Evolutionary conservation across 2,888 invertebrate genomes (phyloP), one percentile per base, ranked within the genome.

Genomic region (Hypolimnas misippus): DNA sequence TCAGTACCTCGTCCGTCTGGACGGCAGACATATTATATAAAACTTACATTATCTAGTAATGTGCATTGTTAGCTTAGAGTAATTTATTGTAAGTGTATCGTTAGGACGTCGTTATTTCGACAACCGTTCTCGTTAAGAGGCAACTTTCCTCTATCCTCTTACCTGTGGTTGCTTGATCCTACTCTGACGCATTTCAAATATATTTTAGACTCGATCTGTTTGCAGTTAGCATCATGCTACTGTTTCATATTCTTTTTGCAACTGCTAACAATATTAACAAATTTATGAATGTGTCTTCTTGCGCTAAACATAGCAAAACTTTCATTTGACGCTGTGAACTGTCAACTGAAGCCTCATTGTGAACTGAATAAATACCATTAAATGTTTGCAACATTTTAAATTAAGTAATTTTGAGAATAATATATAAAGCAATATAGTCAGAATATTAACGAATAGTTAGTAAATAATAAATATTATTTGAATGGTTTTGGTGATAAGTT

Each of bases 11-110:
- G 87, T 88, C 87, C 86, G 60, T 72, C 69, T 73, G 86, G 86
- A 84, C 86, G 73, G 76, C 84, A 84, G 81, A 86, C 82, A 81
- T 83, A 80, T 81, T 80, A 76, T 57, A 55, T 59, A 55, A 59
- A 78, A 75, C 79, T 79, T 84, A 87, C 84, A 87, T 81, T 85
- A 75, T 75, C 76, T 84, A 84, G 86, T 85, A 79, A 86, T 77
- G 84, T 89, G 85, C 86, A 84, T 86, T 86, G 86, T 90, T 90
- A 90, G 87, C 79, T 79, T 89, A 90, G 85, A 79, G 80, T 91
- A 84, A 87, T 87, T 87, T 89, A 87, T 86, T 81, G 76, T 90
- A 90, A 91, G 89, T 86, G 75, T 82, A 86, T 82, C 73, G 76
- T 80, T 89, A 91, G 86, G 85, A 86, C 82, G 76, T 83, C 87